A percentile compares a stretch with the other conserved stretches of the same genome.
Evolutionary conservation across 2,797 vertebrate species (phyloP).

Genomic region (Mastacembelus armatus): DNA sequence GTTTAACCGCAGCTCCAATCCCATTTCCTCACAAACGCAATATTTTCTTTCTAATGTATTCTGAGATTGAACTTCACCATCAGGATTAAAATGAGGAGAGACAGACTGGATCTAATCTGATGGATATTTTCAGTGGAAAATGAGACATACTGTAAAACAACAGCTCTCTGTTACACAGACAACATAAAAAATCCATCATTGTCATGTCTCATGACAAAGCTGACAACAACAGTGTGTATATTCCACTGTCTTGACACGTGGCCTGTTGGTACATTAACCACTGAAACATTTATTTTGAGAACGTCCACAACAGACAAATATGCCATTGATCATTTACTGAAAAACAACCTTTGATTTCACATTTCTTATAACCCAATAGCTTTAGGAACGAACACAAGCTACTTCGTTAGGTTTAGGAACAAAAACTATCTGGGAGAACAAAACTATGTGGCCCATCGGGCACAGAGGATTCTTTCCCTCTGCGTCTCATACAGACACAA

Average conservation of each 20-base stretch:
- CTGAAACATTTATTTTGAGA: neutral
- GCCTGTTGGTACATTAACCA: neutral
- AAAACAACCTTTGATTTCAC: no score
- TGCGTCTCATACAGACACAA: no score
- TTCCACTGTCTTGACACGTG: neutral
- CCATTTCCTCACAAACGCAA: slow-evolving; percentile 5
- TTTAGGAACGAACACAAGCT: no score
- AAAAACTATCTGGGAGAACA: no score
- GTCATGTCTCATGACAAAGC: neutral
- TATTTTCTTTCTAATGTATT: neutral
- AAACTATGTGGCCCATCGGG: no score
- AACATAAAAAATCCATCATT: neutral
- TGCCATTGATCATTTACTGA: no score
- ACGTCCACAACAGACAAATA: no score
- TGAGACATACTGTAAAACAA: neutral
- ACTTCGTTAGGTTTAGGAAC: no score
- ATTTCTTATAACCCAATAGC: no score
- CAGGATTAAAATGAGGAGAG: slow-evolving; percentile 28
- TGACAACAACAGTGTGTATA: neutral
- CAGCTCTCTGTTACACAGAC: neutral
- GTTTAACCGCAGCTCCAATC: slow-evolving; percentile 19
- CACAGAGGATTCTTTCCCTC: no score
- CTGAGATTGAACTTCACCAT: slow-evolving; percentile 11
- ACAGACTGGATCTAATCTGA: slow-evolving; percentile 31
- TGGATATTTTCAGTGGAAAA: neutral